Percentiles rank a stretch among this genome's conserved stretches.
Conservation (phyloP, 1,140 invertebrate genomes). For the Contarinia nasturtii region DNA sequence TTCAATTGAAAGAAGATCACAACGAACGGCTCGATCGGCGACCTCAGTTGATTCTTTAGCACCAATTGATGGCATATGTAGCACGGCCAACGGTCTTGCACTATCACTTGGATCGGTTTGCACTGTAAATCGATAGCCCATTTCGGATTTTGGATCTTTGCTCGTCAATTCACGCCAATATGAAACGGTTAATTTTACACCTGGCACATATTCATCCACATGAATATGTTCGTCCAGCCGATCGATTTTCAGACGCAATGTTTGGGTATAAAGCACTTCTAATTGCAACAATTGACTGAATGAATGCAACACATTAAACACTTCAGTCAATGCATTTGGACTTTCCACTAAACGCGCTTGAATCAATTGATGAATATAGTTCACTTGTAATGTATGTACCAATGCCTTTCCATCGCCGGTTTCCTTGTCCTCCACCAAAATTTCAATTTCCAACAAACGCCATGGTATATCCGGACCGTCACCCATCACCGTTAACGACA, state of each 20-base stretch:
- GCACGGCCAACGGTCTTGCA: slow-evolving; percentile 60
- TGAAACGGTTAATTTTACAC: slow-evolving; percentile 71
- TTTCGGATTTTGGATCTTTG: slow-evolving; percentile 60
- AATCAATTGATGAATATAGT: slow-evolving; percentile 78
- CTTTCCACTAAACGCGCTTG: slow-evolving; percentile 77
- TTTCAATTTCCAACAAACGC: slow-evolving; percentile 84
- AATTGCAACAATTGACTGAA: slow-evolving; percentile 91
- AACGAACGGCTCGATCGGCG: slow-evolving; percentile 58
- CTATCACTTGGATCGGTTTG: slow-evolving; percentile 73
- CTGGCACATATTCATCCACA: slow-evolving; percentile 82
- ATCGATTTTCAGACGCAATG: slow-evolving; percentile 67
- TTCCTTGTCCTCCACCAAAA: slow-evolving; percentile 91
- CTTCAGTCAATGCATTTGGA: slow-evolving; percentile 58
- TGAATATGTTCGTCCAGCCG: slow-evolving; percentile 76
- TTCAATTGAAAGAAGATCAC: slow-evolving; percentile 84
- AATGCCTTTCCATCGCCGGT: slow-evolving; percentile 91
- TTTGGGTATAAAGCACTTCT: slow-evolving; percentile 90
- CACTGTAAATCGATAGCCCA: slow-evolving; percentile 72
- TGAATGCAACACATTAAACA: slow-evolving; percentile 75
- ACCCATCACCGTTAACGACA: slow-evolving; percentile 90
- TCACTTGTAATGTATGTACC: slow-evolving; percentile 80
- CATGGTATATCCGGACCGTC: slow-evolving; percentile 83
- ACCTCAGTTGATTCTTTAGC: slow-evolving; percentile 40
- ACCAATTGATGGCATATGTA: slow-evolving; percentile 71
- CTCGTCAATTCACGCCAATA: slow-evolving; percentile 60